Base-by-base conservation (phyloP, 2,888 invertebrate species). In the Halictus ligatus region DNA sequence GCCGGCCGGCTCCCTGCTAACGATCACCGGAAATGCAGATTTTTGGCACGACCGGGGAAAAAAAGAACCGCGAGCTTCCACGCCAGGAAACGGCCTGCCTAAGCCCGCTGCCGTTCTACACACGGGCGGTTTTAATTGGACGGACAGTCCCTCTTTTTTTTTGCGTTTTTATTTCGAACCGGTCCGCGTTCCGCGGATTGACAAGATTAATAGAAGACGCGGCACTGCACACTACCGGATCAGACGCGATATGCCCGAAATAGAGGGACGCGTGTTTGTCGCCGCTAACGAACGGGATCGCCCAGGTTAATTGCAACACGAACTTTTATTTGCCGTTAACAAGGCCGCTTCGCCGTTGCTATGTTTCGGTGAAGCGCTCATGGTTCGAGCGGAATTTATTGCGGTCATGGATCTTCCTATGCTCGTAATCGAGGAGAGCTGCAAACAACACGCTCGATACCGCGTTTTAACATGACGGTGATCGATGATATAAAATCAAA, bases 21-120 rank as follows among this genome's bases (percentile, higher is more conserved):
- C 81, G 86, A 86, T 86, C 86, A 76, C 78, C 78, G 72, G 75
- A 69, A 86, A 78, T 86, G 81, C 73, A 86, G 86, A 86, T 86
- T 86, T 81, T 77, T 58, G 58, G 78, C 75, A 18, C 67, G 21
- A 15, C 29, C 64, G 7, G 15, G 60, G 25, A 7, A 73, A 67
- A 81, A 81, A 85, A 74, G 76, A 79, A 54, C 50, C 58, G 67
- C 73, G 58, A 40, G 18, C 35, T 79, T 67, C 79, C 78, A 46
- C 75, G 77, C 58, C 76, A 77, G 71, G 64, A 78, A 80, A 50
- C 74, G 43, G 21, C 29, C 4, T 35, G n/a, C n/a, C 29, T 7
- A 25, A 35, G 73, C 29, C n/a, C 58, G n/a, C 21, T 10, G 12
- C 21, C 40, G 12, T 21, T 35, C 35, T 10, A 21, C 35, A 21